Percentiles rank a stretch among this genome's conserved stretches.
phyloP scores from a whole-genome alignment of 2,888 invertebrate genomes.

The Lochmaea crataegi region DNA sequence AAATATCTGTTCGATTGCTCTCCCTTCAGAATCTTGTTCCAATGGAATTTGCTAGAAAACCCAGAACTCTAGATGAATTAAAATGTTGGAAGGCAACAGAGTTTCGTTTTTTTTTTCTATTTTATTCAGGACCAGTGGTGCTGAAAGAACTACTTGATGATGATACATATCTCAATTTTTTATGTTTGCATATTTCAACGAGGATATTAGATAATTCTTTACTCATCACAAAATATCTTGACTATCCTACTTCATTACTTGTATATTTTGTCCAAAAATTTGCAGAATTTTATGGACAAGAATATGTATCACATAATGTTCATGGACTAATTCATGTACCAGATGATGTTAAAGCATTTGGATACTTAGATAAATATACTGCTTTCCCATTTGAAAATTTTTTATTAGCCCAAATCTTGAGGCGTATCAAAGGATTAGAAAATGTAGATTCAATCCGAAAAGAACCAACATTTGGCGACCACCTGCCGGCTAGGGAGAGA shows the following conservation, averaged over 20 bases:
- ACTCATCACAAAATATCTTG: conserved; percentile 5
- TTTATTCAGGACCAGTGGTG: background rate
- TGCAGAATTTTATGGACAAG: conserved; percentile 5
- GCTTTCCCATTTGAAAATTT: conserved; percentile 23
- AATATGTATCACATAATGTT: conserved; percentile 23
- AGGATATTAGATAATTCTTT: background rate
- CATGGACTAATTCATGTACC: conserved; percentile 12
- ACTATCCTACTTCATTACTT: background rate
- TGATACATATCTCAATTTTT: conserved; percentile 15
- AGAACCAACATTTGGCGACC: background rate
- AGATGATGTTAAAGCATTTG: conserved; percentile 16
- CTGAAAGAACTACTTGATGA: conserved; percentile 9
- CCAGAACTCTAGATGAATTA: conserved; percentile 3
- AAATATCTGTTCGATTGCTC: conserved; percentile 10
- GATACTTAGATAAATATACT: conserved; percentile 14
- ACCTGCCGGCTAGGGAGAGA: too few species aligned
- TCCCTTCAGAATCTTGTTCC: background rate
- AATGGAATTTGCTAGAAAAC: conserved; percentile 9
- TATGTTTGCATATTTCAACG: background rate
- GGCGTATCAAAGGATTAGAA: background rate
- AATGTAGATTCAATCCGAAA: background rate
- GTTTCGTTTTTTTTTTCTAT: conserved; percentile 4
- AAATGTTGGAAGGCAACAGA: background rate
- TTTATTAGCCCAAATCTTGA: conserved; percentile 10
- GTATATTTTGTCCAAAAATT: conserved; percentile 15